Percentiles rank a stretch among this genome's conserved stretches.
phyloP scores from a whole-genome alignment of 2,888 invertebrate genomes.

The Drosophila mimetica region DNA sequence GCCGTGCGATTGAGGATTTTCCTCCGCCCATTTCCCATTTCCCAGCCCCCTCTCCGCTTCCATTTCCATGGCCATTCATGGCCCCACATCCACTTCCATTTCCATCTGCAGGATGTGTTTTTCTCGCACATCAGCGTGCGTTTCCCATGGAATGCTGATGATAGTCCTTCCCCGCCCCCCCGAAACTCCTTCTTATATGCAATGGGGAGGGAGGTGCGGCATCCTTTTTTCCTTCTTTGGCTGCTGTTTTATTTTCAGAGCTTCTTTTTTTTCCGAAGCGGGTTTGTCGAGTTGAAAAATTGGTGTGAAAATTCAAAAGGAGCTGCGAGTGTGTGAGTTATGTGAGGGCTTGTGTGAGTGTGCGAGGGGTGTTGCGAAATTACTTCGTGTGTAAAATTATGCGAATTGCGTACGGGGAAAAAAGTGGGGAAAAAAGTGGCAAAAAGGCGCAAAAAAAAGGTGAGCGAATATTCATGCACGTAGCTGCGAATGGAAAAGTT shows the following conservation, averaged over 20 bases:
- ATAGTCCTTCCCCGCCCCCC: slow-evolving; percentile 58
- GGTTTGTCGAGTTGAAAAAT: slow-evolving; percentile 82
- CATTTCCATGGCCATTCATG: background rate
- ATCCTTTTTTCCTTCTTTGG: slow-evolving; percentile 43
- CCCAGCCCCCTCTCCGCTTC: background rate
- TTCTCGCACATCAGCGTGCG: slow-evolving; percentile 80
- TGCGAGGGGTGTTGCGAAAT: slow-evolving; percentile 75
- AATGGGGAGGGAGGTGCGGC: slow-evolving; percentile 34
- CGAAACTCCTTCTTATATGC: slow-evolving; percentile 28
- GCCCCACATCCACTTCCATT: slow-evolving; percentile 20
- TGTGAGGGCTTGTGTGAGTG: slow-evolving; percentile 34
- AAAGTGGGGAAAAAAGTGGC: slow-evolving; percentile 20
- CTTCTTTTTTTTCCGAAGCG: slow-evolving; percentile 54
- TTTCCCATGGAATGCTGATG: slow-evolving; percentile 75
- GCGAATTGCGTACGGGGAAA: slow-evolving; percentile 76
- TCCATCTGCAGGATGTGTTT: slow-evolving; percentile 70
- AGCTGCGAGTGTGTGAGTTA: slow-evolving; percentile 74
- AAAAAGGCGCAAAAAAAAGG: slow-evolving; percentile 60
- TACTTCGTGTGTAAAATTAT: slow-evolving; percentile 81
- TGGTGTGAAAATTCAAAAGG: slow-evolving; percentile 83
- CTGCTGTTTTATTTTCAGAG: slow-evolving; percentile 52
- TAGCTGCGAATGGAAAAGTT: slow-evolving; percentile 35
- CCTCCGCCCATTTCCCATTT: slow-evolving; percentile 28
- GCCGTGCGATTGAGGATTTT: slow-evolving; percentile 54
- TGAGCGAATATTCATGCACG: slow-evolving; percentile 78